Evolutionary conservation across 53 echinoderm and acorn worm species (phyloP), one percentile per base, ranked within the genome.

Genomic region (Mesocentrotus franciscanus): DNA sequence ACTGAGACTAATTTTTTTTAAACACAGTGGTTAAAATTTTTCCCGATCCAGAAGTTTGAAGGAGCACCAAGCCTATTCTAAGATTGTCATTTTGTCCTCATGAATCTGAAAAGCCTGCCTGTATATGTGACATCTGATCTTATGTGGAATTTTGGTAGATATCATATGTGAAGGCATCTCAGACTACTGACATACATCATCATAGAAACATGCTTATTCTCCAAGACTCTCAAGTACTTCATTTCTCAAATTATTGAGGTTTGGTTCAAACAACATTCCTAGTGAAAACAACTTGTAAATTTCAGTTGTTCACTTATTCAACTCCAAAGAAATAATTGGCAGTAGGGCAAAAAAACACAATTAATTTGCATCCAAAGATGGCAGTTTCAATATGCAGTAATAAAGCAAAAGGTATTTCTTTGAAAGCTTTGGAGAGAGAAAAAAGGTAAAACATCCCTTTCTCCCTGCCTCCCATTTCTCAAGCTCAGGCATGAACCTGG

Each of bases 321-420:
- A 57, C 26, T 55, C 49, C 17, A 85, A 84, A 55, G 55, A 24
- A 42, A 57, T 20, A 57, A 58, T 57, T 58, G 87, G 87, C 87
- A 87, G 87, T 87, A 27, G 12, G 36, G 12, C 5, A 39, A 39
- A 20, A 16, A 42, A 84, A 42, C n/a, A n/a, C n/a, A n/a, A 87
- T 58, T 58, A 55, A 9, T 84, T 87, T 87, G 87, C 58, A 87
- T 87, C 29, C n/a, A 39, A 12, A 57, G 87, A 85, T 24, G 87
- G 87, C 87, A 87, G 87, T 87, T 81, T 13, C 57, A 22, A 87
- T 87, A 56, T 87, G 87, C 56, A 57, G 87, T 87, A 57, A 87
- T 87, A 13, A n/a, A n/a, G 26, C 87, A 56, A 56, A 58, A 58
- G 87, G 33, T 84, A 74, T 74, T 74, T 74, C 74, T 74, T 18